Percentiles rank a stretch among this genome's conserved stretches.
These are phyloP conservation scores for Chunga burmeisteri DNA, from an alignment of 2,113 vertebrate species.

Conservation along the genomic window DNA sequence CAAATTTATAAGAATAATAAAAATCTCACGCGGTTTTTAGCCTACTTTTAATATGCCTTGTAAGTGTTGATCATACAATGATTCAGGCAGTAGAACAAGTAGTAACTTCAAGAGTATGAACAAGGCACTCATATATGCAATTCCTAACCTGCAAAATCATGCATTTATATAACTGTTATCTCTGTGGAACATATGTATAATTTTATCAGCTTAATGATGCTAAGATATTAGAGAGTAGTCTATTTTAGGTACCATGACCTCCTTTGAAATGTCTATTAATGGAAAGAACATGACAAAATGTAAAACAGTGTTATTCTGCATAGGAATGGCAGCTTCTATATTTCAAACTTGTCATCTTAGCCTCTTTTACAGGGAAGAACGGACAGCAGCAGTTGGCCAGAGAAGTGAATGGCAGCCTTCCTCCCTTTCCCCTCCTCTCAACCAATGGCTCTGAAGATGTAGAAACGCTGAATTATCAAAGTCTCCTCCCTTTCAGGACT, in stretches of 20 bases:
- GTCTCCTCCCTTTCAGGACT: not conserved
- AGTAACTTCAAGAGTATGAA: not conserved
- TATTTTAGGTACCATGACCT: slow-evolving; percentile 20
- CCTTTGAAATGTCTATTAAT: slow-evolving; percentile 14
- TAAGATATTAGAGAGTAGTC: not conserved
- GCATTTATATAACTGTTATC: slow-evolving; percentile 2
- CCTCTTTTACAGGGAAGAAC: not conserved
- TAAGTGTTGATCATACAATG: not conserved
- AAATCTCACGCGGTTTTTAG: not conserved
- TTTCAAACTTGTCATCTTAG: not conserved
- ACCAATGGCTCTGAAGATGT: not conserved
- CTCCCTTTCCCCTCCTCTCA: not conserved
- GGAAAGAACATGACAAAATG: not conserved
- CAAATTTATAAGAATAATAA: not conserved
- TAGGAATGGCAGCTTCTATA: not conserved
- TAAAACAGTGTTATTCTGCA: not conserved
- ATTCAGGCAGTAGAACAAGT: not conserved
- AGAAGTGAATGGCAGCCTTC: not conserved
- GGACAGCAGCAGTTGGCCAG: not conserved
- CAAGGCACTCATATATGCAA: not conserved
- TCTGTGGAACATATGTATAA: not conserved
- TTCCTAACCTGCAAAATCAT: not conserved
- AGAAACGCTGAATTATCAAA: not conserved
- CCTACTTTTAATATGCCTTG: not conserved
- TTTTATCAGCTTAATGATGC: slow-evolving; percentile 1